Evolutionary conservation across 2,797 vertebrate species (phyloP), one percentile per base, ranked within the genome.

Genomic region (Arrhamphus sclerolepis): DNA sequence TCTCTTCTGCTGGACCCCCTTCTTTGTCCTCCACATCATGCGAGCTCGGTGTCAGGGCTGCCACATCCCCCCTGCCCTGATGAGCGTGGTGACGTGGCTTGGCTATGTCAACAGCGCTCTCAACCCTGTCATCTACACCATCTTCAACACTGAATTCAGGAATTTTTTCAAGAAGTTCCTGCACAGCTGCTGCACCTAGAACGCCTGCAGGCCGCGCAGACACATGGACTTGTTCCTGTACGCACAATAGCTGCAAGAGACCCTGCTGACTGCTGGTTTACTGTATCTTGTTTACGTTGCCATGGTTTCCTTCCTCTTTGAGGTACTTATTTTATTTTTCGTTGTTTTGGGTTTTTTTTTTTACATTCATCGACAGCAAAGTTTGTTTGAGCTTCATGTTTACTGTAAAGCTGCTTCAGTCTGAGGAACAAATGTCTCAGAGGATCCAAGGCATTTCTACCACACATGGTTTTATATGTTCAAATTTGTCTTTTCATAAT

Each of bases 1-100:
- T 87, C 92, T 98, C 81, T 91, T 97, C 77, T 98, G 97, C 90
- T 98, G 97, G 97, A 98, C 96, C 0, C 97, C 97, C 0, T 99
- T 98, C 87, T 98, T 98, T 26, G 95, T 97, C 64, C 96, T 98
- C 4, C 97, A 98, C 91, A 94, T 94, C 5, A 89, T 94, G 55
- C 86, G 94, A 42, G 96, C 93, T 1, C 89, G 95, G 56, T 99
- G 97, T 46, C 88, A 86, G 11, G 75, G 92, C 68, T 98, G 97
- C 68, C 11, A 85, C 28, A 75, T 97, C 57, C 91, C 96, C 0
- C 73, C 89, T 0, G 84, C 85, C 18, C 90, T 96, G 81, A 95
- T 94, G 89, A 98, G 96, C 81, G 93, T 93, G 0, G 97, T 97
- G 80, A 98, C 97, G 8, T 98, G 97, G 97, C 87, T 99, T 69